Evolutionary conservation across 2,113 vertebrate genomes (phyloP).

Genomic region (Carlito syrichta): DNA sequence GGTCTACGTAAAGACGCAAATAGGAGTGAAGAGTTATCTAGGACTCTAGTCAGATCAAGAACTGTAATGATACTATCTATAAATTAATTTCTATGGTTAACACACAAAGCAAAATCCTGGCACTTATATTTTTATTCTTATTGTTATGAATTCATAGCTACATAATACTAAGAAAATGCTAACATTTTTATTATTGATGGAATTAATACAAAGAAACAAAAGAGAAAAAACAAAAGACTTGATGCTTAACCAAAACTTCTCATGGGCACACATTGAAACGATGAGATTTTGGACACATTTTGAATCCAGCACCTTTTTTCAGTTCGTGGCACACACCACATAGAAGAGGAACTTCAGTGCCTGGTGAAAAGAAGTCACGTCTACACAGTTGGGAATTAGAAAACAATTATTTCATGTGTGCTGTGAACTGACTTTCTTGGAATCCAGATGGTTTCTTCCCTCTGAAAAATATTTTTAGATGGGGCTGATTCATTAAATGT

Average conservation of each 20-base stretch:
- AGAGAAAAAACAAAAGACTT: constrained; percentile 18
- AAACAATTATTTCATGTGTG: constrained; percentile 62
- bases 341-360: not conserved
- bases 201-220: constrained; percentile 15
- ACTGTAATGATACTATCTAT: not conserved
- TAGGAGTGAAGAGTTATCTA: not conserved
- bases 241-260: constrained; percentile 2
- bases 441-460: constrained; percentile 76
- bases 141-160: not conserved
- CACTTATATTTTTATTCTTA: not conserved
- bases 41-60: not conserved
- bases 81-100: not conserved
- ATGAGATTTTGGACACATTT: not conserved
- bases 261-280: constrained; percentile 18
- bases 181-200: not conserved
- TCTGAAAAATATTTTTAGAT: constrained; percentile 35
- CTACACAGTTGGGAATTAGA: constrained; percentile 55
- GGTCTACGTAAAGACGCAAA: not conserved
- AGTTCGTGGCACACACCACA: not conserved
- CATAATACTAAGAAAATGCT: not conserved
- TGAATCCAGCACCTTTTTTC: constrained; percentile 13
- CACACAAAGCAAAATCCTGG: not conserved
- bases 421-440: constrained; percentile 36
- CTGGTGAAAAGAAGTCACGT: constrained; percentile 46
- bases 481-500: constrained; percentile 62